Conservation (phyloP, 2,797 vertebrate genomes). For the Remorina albescens region DNA sequence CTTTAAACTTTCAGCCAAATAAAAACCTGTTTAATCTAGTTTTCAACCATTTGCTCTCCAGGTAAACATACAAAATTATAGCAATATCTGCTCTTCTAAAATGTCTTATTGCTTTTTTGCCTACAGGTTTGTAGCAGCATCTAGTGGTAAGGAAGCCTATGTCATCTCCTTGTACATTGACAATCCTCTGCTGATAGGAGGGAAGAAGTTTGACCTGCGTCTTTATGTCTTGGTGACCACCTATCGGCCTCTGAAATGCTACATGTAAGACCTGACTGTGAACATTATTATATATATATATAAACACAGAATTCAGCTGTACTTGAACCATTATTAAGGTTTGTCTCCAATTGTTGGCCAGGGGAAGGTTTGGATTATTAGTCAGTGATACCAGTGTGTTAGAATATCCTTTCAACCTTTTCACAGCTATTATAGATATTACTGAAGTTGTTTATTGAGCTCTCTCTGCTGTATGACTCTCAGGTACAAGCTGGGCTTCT, state of each 20-base stretch:
- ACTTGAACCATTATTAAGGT: not conserved
- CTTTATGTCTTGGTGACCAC: conserved; percentile 97
- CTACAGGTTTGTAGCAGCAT: conserved; percentile 90
- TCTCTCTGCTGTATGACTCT: conserved; percentile 17
- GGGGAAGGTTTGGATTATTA: not conserved
- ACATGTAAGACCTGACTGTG: conserved; percentile 89
- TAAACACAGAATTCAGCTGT: no score
- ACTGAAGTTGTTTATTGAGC: not conserved
- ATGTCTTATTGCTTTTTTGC: not conserved
- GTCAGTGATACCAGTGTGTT: not conserved
- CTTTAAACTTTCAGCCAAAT: not conserved
- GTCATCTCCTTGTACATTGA: conserved; percentile 98
- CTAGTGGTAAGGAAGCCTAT: conserved; percentile 94
- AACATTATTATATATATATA: no score
- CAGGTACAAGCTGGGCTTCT: conserved; percentile 99
- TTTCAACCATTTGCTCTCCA: not conserved
- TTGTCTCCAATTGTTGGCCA: not conserved
- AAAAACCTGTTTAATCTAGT: not conserved
- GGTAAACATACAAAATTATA: not conserved
- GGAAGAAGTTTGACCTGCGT: conserved; percentile 98
- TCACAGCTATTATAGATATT: not conserved
- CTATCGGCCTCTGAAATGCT: conserved; percentile 95
- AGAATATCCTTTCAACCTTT: not conserved
- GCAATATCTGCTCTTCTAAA: not conserved
- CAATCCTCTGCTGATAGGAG: conserved; percentile 96